Conservation (phyloP, 2,113 vertebrate genomes). For the Pipa parva region DNA sequence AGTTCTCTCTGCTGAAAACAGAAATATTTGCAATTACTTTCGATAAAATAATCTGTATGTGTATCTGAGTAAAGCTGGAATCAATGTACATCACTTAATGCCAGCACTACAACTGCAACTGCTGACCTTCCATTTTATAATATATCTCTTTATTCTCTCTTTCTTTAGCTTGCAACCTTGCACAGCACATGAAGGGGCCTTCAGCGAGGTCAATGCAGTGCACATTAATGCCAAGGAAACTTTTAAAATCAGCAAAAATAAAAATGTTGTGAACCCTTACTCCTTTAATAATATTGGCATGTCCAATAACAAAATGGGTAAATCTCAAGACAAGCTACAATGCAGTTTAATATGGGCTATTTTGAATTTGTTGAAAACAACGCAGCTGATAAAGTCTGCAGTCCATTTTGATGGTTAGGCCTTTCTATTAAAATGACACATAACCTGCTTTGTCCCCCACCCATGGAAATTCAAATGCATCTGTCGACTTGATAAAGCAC, state of each 20-base stretch:
- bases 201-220: background rate
- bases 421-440: conserved; percentile 97
- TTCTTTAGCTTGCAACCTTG: background rate
- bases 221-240: background rate
- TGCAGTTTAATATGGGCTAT: conserved; percentile 68
- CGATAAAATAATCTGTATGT: too few relatives aligned
- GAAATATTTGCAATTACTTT: too few relatives aligned
- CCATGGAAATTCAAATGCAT: conserved; percentile 99
- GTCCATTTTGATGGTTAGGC: conserved; percentile 79
- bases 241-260: background rate
- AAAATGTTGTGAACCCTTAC: background rate
- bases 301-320: conserved; percentile 62
- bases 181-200: background rate
- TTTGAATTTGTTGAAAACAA: conserved; percentile 78
- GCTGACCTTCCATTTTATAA: background rate
- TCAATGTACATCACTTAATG: too few relatives aligned
- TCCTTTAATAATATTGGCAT: conserved; percentile 55
- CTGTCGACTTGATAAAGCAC: conserved; percentile 99
- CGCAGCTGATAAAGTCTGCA: conserved; percentile 74
- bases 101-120: too few relatives aligned
- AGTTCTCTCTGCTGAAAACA: too few relatives aligned
- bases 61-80: too few relatives aligned
- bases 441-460: conserved; percentile 97
- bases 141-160: background rate
- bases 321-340: conserved; percentile 69